Conservation (phyloP, 1,140 invertebrate genomes). For the Planococcus citri region DNA sequence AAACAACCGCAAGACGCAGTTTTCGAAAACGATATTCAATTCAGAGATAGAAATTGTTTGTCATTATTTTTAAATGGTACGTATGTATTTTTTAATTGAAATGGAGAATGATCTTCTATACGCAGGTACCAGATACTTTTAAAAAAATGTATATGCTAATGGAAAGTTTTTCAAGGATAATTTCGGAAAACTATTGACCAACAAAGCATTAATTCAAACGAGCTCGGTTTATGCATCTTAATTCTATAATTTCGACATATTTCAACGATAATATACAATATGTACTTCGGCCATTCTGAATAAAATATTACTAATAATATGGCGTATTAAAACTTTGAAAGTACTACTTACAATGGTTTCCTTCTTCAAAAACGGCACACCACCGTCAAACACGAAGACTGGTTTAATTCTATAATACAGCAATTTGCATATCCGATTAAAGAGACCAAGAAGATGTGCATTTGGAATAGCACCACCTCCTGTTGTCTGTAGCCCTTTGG, state of each 20-base stretch:
- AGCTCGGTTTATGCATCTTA: too few species aligned
- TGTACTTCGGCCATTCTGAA: too few species aligned
- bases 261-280: too few species aligned
- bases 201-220: too few species aligned
- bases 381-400: slow-evolving; percentile 98
- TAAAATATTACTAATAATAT: too few species aligned
- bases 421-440: slow-evolving; percentile 88
- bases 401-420: slow-evolving; percentile 92
- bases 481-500: slow-evolving; percentile 85
- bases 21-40: neutral
- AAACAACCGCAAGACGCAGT: neutral
- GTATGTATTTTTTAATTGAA: neutral
- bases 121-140: too few species aligned
- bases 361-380: slow-evolving; percentile 76
- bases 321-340: too few species aligned
- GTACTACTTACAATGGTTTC: slow-evolving; percentile 80
- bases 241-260: too few species aligned
- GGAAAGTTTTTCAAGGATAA: too few species aligned
- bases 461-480: slow-evolving; percentile 68
- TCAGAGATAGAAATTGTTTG: neutral
- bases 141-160: too few species aligned
- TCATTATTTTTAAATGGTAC: neutral
- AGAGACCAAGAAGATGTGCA: slow-evolving; percentile 85
- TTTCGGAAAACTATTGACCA: too few species aligned
- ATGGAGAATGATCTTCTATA: neutral